Evolutionary conservation across 2,888 invertebrate genomes (phyloP).

Genomic region (Andricus quercusramuli): DNA sequence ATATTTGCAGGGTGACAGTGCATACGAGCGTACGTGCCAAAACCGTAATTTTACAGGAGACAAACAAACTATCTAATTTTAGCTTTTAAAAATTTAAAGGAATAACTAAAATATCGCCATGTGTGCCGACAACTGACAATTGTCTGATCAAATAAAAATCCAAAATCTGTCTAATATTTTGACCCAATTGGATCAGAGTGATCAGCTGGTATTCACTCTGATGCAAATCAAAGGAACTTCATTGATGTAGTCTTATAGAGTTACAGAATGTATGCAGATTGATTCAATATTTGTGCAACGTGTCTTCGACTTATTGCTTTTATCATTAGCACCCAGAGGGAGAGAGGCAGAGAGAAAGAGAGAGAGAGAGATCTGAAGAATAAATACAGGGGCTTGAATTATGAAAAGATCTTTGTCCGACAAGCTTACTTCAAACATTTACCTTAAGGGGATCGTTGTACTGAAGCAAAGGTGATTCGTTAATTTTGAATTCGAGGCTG

Average conservation of each 20-base stretch:
- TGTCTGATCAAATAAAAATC: too few species aligned
- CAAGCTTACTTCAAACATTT: constrained; percentile 22
- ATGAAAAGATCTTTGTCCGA: constrained; percentile 15
- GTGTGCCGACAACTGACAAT: too few species aligned
- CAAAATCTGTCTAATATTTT: too few species aligned
- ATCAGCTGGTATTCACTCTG: too few species aligned
- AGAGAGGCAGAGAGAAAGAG: neutral
- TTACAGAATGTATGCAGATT: constrained; percentile 41
- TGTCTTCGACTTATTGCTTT: constrained; percentile 63
- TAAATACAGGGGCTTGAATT: neutral
- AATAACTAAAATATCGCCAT: too few species aligned
- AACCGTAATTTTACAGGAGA: too few species aligned
- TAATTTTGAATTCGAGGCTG: neutral
- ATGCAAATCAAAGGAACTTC: neutral
- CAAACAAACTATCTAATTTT: too few species aligned
- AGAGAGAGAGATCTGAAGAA: neutral
- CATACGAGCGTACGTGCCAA: too few species aligned
- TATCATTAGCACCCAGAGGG: constrained; percentile 53
- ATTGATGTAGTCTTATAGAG: neutral
- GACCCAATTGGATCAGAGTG: too few species aligned
- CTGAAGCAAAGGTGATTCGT: neutral
- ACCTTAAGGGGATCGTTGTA: constrained; percentile 3
- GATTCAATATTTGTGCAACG: constrained; percentile 68
- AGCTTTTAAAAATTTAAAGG: too few species aligned
- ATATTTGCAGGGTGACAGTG: too few species aligned